Percentiles rank a stretch among this genome's conserved stretches.
Evolutionary conservation across 2,888 invertebrate genomes (phyloP).

Genomic region (Thalpophila matura): DNA sequence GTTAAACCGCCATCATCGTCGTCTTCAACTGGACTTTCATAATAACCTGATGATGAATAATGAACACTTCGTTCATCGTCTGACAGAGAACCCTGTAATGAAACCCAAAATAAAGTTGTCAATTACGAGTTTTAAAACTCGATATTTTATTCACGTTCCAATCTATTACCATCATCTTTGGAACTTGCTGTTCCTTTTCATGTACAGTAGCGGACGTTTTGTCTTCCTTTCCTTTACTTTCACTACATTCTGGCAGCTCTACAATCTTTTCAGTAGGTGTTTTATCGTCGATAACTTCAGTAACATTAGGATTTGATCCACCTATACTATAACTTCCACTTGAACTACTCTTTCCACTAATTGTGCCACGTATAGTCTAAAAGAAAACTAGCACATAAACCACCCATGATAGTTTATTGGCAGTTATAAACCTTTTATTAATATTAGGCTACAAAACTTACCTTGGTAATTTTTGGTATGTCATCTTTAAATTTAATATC

Average conservation of each 20-base stretch:
- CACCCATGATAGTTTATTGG: background rate
- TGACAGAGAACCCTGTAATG: conserved; percentile 90
- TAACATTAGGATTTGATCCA: conserved; percentile 86
- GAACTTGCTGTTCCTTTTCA: conserved; percentile 80
- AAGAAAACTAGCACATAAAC: conserved; percentile 19
- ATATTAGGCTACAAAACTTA: conserved; percentile 39
- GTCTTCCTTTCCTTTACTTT: conserved; percentile 72
- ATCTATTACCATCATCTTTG: conserved; percentile 82
- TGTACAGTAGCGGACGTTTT: conserved; percentile 69
- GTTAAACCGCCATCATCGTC: conserved; percentile 90
- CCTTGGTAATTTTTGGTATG: conserved; percentile 73
- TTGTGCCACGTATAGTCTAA: conserved; percentile 77
- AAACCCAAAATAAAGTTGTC: background rate
- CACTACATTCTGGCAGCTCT: conserved; percentile 73
- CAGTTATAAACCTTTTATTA: background rate
- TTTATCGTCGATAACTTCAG: conserved; percentile 77
- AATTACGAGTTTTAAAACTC: background rate
- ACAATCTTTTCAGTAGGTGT: conserved; percentile 75
- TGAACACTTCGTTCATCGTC: conserved; percentile 93
- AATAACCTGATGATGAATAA: conserved; percentile 94
- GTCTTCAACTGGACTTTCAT: conserved; percentile 94
- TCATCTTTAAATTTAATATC: conserved; percentile 83
- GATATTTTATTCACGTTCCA: background rate
- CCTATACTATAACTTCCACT: conserved; percentile 89
- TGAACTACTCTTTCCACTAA: conserved; percentile 88